A percentile compares a stretch with the other conserved stretches of the same genome.
Evolutionary conservation across 1,140 invertebrate genomes (phyloP).

Genomic region (Leptinotarsa texana): DNA sequence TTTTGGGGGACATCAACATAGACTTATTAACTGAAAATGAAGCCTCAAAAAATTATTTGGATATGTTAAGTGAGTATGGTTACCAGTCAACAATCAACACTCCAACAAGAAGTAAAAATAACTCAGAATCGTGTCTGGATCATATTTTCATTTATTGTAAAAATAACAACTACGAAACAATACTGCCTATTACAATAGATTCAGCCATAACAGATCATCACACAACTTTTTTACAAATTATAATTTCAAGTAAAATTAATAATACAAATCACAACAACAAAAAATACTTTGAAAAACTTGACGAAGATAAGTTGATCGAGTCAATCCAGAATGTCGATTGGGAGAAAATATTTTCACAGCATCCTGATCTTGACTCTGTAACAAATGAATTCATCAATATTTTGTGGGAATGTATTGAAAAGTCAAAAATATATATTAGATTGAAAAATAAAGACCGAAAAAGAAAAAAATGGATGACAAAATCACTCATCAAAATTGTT

Average conservation of each 20-base stretch:
- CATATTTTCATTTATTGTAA: conserved; percentile 15
- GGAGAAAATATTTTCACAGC: not conserved
- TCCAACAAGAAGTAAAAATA: conserved; percentile 6
- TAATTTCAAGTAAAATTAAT: too few species aligned
- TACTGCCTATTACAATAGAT: not conserved
- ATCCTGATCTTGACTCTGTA: not conserved
- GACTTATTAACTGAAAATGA: conserved; percentile 7
- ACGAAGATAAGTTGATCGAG: not conserved
- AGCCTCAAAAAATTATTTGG: not conserved
- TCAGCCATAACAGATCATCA: not conserved
- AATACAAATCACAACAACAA: not conserved
- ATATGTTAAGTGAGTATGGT: conserved; percentile 4
- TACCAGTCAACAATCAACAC: conserved; percentile 1
- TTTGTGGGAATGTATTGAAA: too few species aligned
- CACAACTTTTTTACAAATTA: too few species aligned
- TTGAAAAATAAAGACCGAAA: not conserved
- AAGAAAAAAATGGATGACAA: conserved; percentile 2
- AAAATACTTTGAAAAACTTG: not conserved
- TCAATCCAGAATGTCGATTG: not conserved
- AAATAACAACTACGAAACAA: conserved; percentile 1
- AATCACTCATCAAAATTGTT: conserved; percentile 1
- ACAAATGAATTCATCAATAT: not conserved
- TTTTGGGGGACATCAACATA: conserved; percentile 13
- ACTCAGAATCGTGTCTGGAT: conserved; percentile 1
- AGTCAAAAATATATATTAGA: too few species aligned